These are phyloP conservation scores for Sycophila sp. DNA, from an alignment of 1,140 invertebrate genomes.

Conservation along the genomic window DNA sequence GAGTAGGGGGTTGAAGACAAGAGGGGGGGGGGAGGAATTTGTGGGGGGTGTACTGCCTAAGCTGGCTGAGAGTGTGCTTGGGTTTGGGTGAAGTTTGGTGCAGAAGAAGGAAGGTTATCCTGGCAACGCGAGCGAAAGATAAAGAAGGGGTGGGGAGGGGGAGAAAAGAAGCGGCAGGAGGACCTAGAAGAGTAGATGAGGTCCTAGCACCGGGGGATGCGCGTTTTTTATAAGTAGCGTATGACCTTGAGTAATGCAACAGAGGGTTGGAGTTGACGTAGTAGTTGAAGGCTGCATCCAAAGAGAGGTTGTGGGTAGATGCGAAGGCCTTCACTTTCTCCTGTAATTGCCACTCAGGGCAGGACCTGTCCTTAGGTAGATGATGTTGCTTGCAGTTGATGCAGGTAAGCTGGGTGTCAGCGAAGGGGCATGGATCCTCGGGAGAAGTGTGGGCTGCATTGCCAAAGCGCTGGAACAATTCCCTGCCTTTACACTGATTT, in stretches of 20 bases:
- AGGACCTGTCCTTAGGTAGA: neutral
- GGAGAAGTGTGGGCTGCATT: neutral
- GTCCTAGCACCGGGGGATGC: neutral
- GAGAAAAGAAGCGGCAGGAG: neutral
- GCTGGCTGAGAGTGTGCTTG: too few relatives aligned
- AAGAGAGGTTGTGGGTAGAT: neutral
- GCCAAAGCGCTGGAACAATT: neutral
- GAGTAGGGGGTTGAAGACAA: too few relatives aligned
- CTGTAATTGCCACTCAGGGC: neutral
- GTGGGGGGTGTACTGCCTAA: too few relatives aligned
- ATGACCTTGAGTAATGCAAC: neutral
- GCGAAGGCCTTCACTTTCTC: neutral
- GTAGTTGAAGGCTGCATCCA: neutral
- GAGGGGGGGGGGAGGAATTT: too few relatives aligned
- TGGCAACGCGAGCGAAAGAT: neutral
- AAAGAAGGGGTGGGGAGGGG: neutral
- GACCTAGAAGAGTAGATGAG: neutral
- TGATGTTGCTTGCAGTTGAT: neutral
- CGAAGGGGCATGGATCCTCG: neutral
- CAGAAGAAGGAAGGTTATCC: too few relatives aligned
- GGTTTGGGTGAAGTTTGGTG: too few relatives aligned
- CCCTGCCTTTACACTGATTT: neutral
- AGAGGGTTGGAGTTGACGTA: neutral
- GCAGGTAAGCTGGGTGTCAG: neutral
- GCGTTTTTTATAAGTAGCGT: neutral